Conservation (phyloP, 2,113 vertebrate genomes). For the Romanogobio albipinnatus region DNA sequence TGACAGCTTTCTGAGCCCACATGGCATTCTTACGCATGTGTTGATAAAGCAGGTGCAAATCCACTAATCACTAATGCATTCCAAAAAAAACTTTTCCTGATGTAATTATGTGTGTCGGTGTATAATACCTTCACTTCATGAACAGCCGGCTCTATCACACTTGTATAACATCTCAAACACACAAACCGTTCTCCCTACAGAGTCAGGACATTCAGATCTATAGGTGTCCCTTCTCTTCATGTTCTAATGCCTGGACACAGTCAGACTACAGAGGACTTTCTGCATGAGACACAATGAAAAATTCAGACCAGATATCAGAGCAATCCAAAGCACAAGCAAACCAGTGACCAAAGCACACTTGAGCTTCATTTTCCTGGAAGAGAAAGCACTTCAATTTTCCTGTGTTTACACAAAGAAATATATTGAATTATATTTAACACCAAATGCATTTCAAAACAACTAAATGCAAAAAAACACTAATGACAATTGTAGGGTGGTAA, state of each 20-base stretch:
- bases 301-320: background rate
- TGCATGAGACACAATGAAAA: background rate
- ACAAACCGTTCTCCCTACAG: background rate
- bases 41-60: background rate
- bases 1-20: conserved; percentile 14
- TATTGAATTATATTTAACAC: conserved; percentile 32
- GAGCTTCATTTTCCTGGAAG: conserved; percentile 23
- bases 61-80: background rate
- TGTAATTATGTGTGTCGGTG: background rate
- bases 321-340: conserved; percentile 1
- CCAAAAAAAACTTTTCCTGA: background rate
- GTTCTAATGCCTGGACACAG: background rate
- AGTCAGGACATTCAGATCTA: background rate
- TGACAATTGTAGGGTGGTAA: background rate
- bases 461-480: conserved; percentile 32
- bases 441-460: conserved; percentile 30
- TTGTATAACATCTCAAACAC: background rate
- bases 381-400: conserved; percentile 32
- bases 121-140: background rate
- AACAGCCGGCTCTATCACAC: background rate
- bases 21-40: background rate
- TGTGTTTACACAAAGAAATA: conserved; percentile 28
- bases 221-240: background rate
- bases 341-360: conserved; percentile 18
- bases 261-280: background rate